Evolutionary conservation across 2,797 vertebrate species (phyloP).

Genomic region (Eidolon dupreanum): DNA sequence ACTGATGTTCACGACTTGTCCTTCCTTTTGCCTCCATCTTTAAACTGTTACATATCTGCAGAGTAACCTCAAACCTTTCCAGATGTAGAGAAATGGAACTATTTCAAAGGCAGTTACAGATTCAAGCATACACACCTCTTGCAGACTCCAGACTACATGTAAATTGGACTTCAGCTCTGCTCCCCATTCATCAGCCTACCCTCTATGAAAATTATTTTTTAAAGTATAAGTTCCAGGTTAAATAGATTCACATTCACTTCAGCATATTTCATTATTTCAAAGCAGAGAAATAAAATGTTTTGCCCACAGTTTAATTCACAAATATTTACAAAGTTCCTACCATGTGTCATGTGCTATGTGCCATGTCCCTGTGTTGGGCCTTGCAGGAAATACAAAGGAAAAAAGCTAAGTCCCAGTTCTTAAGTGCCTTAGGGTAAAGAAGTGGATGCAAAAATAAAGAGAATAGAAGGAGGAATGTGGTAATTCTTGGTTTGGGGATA

Average conservation of each 20-base stretch:
- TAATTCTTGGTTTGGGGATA: not conserved
- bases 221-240: not conserved
- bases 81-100: slow-evolving; percentile 3
- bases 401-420: not conserved
- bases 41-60: not conserved
- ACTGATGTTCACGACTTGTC: not conserved
- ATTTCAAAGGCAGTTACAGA: not conserved
- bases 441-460: not conserved
- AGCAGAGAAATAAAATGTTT: slow-evolving; percentile 28
- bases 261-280: not conserved
- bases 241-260: not conserved
- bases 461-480: not conserved
- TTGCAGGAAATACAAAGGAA: not conserved
- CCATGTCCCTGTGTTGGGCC: not conserved
- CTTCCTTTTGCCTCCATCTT: slow-evolving; percentile 6
- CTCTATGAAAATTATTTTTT: not conserved
- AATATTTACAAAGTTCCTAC: not conserved
- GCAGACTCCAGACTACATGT: not conserved
- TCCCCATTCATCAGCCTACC: not conserved
- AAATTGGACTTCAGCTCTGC: slow-evolving; percentile 16
- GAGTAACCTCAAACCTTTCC: slow-evolving; percentile 5
- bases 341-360: not conserved
- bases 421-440: not conserved
- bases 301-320: not conserved
- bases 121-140: not conserved